Conservation (phyloP, 1,140 invertebrate species). For the Magallana gigas region DNA sequence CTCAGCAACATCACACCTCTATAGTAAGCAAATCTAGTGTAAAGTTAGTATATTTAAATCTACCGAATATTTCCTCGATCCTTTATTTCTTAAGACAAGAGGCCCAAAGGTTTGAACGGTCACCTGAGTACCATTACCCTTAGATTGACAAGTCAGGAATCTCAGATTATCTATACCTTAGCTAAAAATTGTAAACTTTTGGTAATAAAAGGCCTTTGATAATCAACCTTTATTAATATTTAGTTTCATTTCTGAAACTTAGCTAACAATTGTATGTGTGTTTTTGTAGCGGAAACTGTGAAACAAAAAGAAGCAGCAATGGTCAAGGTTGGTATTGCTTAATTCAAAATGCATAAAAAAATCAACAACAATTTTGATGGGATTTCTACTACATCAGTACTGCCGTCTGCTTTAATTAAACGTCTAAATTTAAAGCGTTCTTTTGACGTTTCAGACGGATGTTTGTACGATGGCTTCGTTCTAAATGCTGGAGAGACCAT, state of each 20-base stretch:
- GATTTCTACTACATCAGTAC: not conserved
- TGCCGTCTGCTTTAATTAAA: no score
- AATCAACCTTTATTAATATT: no score
- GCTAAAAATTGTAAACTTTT: no score
- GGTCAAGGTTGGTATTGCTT: constrained; percentile 48
- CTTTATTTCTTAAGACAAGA: no score
- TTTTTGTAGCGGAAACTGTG: constrained; percentile 35
- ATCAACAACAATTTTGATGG: not conserved
- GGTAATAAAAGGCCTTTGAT: no score
- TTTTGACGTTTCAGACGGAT: constrained; percentile 47
- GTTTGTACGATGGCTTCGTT: constrained; percentile 54
- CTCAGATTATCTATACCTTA: no score
- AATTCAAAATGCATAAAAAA: no score
- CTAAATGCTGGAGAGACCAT: constrained; percentile 53
- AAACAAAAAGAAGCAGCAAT: constrained; percentile 40
- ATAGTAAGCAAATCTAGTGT: constrained; percentile 45
- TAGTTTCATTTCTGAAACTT: no score
- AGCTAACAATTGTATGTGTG: no score
- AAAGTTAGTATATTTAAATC: not conserved
- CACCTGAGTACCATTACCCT: no score
- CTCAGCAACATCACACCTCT: constrained; percentile 35
- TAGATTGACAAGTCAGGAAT: no score
- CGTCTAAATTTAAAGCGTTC: not conserved
- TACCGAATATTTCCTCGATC: not conserved
- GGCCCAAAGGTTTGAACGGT: no score